Conservation (phyloP, 2,888 invertebrate species). For the Auanema sp. region DNA sequence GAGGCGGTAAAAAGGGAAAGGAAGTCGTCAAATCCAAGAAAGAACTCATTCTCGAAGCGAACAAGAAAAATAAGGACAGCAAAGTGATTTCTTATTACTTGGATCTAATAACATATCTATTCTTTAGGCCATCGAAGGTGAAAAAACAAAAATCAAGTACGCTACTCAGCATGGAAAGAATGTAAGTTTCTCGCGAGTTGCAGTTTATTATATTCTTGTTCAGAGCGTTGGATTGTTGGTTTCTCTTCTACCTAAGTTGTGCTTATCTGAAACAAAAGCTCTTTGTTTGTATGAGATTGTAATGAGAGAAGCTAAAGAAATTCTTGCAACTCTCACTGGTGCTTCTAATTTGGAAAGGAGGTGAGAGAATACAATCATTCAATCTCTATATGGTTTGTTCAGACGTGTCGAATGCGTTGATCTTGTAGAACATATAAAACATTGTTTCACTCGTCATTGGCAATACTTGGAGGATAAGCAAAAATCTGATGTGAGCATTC, state of each 20-base stretch:
- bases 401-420: slow-evolving; percentile 50
- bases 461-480: slow-evolving; percentile 52
- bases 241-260: slow-evolving; percentile 48
- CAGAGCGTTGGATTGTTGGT: slow-evolving; percentile 48
- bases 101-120: neutral
- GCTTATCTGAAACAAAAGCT: slow-evolving; percentile 59
- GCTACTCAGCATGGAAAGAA: slow-evolving; percentile 53
- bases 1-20: slow-evolving; percentile 38
- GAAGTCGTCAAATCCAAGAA: slow-evolving; percentile 52
- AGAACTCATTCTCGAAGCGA: slow-evolving; percentile 56
- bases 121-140: slow-evolving; percentile 48
- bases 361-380: neutral
- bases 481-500: slow-evolving; percentile 18
- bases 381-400: neutral
- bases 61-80: slow-evolving; percentile 44
- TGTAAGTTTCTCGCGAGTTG: too few relatives aligned
- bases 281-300: slow-evolving; percentile 53
- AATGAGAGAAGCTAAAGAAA: slow-evolving; percentile 35
- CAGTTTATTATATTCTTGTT: slow-evolving; percentile 12
- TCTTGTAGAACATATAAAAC: slow-evolving; percentile 55
- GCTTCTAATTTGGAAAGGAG: slow-evolving; percentile 23
- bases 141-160: slow-evolving; percentile 54
- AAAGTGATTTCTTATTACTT: slow-evolving; percentile 20
- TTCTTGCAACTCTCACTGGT: slow-evolving; percentile 30
- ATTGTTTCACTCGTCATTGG: slow-evolving; percentile 54